Conservation (phyloP, 2,113 vertebrate species). For the Corythornis madagascariensis region DNA sequence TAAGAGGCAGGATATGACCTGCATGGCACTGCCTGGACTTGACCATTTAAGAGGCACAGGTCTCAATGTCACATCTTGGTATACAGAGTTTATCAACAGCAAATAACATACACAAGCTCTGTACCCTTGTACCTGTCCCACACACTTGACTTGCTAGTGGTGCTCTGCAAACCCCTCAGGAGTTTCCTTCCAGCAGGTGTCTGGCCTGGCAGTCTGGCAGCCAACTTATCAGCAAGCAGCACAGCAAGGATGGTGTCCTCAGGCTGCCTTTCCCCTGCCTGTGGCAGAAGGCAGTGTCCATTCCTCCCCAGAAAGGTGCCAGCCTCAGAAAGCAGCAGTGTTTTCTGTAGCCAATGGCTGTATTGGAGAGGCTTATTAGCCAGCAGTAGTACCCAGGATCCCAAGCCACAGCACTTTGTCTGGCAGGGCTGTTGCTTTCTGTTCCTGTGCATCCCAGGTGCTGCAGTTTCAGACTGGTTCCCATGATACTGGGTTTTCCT, state of each 20-base stretch:
- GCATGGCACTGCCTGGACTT: neutral
- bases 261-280: neutral
- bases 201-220: neutral
- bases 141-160: rapidly evolving
- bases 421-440: neutral
- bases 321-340: neutral
- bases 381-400: neutral
- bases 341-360: neutral
- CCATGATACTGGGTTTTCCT: neutral
- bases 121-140: neutral
- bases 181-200: neutral
- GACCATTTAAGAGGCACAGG: neutral
- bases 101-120: neutral
- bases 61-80: neutral
- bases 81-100: neutral
- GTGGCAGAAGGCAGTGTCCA: neutral
- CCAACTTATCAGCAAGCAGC: neutral
- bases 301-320: neutral
- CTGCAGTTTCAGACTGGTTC: neutral
- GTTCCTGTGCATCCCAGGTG: neutral
- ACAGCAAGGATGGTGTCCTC: neutral
- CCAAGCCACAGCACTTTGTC: rapidly evolving
- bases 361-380: neutral
- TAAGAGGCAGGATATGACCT: neutral
- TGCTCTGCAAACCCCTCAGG: neutral